Base-by-base conservation (phyloP, 1,140 invertebrate species). In the Catajapyx aquilonaris region DNA sequence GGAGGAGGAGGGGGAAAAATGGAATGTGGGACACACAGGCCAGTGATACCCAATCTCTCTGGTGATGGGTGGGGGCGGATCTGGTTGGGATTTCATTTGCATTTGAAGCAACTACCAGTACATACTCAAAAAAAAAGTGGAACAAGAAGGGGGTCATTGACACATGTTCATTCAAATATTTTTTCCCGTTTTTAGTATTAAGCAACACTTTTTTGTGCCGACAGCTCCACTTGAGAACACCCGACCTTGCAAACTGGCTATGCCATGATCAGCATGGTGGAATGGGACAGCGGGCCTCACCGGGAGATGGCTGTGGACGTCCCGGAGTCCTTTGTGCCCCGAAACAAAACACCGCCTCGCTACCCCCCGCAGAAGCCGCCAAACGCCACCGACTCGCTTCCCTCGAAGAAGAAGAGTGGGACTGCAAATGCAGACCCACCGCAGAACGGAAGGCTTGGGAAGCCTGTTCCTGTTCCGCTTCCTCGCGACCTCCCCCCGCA, bases 301-400 rank as follows among this genome's bases (percentile, higher is more conserved):
- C 73, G 81, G 52, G 93, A 97, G 71, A 88, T 96, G 81, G 85
- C 93, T 50, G 88, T 97, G 52, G 93, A 96, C 62, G 88, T 93
- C 43, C 93, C 93, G 49, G 88, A 93, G 52, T 79, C 76, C 50
- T 95, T 96, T 62, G 76, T 93, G 46, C 81, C 71, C 45, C 68
- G 76, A 55, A 83, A 80, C 59, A 94, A 86, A 66, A 90, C 74
- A 41, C 84, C 78, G 44, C 90, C 83, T 45, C 71, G 86, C 53
- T 94, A 87, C 66, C 81, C 81, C 35, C 77, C 78, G 20, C 76
- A 72, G 13, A 71, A 73, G 45, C 68, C 67, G 37, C 62, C 66
- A 35, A 20, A 31, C 40, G 25, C 11, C 40, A 35, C 20, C 5
- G 31, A 33, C 15, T 34, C 41, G 19, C 13, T 43, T 38, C 45